Percentiles rank a stretch among this genome's conserved stretches.
These are phyloP conservation scores for Sycophila sp. DNA, from an alignment of 1,140 invertebrate genomes.

Conservation along the genomic window DNA sequence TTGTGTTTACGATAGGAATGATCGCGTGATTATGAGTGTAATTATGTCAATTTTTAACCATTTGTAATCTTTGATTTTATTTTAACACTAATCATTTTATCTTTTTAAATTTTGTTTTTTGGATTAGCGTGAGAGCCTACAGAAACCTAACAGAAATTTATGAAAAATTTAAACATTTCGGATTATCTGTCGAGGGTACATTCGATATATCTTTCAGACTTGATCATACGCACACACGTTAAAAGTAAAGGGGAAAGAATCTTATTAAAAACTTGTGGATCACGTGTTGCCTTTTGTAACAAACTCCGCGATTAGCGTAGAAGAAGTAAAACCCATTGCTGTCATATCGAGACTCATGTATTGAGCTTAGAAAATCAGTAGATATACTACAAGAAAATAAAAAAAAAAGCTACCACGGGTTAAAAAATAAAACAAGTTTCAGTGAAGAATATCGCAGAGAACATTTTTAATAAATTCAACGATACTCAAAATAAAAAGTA, in stretches of 20 bases:
- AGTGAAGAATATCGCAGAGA: background rate
- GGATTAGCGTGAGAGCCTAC: slow-evolving; percentile 7
- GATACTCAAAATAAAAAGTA: slow-evolving; percentile 45
- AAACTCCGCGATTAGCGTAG: slow-evolving; percentile 50
- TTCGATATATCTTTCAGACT: slow-evolving; percentile 14
- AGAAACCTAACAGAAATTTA: background rate
- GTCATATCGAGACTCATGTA: slow-evolving; percentile 36
- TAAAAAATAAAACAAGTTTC: background rate
- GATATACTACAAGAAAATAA: background rate
- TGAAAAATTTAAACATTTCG: background rate
- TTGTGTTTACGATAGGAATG: background rate
- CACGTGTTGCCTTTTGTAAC: slow-evolving; percentile 63
- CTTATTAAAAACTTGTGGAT: slow-evolving; percentile 47
- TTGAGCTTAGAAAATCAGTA: slow-evolving; percentile 10
- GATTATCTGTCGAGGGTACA: slow-evolving; percentile 1
- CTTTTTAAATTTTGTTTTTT: background rate
- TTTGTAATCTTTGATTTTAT: background rate
- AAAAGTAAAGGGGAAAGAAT: slow-evolving; percentile 35
- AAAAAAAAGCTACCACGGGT: background rate
- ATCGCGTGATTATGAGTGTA: background rate
- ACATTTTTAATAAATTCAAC: slow-evolving; percentile 42
- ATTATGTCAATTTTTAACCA: background rate
- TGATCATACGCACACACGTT: slow-evolving; percentile 19
- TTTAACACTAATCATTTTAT: background rate
- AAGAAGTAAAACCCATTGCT: slow-evolving; percentile 43